These are phyloP conservation scores for Galerucella nymphaeae DNA, from an alignment of 2,888 invertebrate genomes.

Conservation along the genomic window DNA sequence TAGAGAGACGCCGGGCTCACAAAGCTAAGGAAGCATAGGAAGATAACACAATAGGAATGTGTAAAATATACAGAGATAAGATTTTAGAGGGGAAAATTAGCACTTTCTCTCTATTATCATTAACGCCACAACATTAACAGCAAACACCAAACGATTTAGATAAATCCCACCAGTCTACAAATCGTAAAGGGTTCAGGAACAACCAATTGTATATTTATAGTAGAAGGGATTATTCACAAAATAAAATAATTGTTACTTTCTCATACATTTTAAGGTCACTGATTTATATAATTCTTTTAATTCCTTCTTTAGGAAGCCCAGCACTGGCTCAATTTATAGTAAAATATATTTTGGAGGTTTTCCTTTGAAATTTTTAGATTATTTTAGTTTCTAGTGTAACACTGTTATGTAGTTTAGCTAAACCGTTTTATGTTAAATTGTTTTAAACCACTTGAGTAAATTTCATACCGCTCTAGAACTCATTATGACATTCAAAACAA, in stretches of 20 bases:
- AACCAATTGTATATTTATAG: background rate
- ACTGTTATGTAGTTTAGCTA: background rate
- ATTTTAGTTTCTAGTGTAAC: background rate
- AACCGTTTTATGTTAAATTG: constrained; percentile 27
- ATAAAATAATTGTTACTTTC: background rate
- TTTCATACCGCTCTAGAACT: constrained; percentile 24
- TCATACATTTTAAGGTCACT: background rate
- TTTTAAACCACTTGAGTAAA: constrained; percentile 26
- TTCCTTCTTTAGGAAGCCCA: no score
- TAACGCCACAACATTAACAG: constrained; percentile 42
- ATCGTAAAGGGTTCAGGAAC: constrained; percentile 51
- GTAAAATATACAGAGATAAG: constrained; percentile 54
- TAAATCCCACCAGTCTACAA: constrained; percentile 58
- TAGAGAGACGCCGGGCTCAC: constrained; percentile 22
- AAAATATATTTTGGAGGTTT: no score
- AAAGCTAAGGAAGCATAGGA: constrained; percentile 47
- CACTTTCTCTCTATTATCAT: constrained; percentile 47
- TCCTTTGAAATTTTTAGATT: no score
- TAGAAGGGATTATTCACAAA: background rate
- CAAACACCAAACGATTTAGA: constrained; percentile 58
- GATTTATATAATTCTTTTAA: no score
- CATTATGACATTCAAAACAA: constrained; percentile 28
- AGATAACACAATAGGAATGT: constrained; percentile 54
- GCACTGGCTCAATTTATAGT: no score
- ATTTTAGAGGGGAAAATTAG: constrained; percentile 49